Evolutionary conservation across 1,140 invertebrate species (phyloP).

Genomic region (Oryzaephilus surinamensis): DNA sequence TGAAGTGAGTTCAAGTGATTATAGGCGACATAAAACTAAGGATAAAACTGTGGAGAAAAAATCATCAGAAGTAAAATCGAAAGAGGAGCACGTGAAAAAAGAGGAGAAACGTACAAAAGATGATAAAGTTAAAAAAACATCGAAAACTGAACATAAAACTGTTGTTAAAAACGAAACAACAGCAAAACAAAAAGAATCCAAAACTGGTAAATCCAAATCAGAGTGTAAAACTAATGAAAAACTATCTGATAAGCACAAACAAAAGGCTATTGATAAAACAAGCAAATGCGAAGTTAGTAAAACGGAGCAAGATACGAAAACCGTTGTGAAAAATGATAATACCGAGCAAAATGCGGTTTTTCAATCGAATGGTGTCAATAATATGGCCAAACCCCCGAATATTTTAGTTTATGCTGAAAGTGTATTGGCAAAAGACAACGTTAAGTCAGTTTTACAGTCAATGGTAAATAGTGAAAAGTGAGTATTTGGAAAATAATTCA

Average conservation of each 20-base stretch:
- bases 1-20: too few relatives aligned
- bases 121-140: not conserved
- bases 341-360: too few relatives aligned
- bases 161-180: conserved; percentile 8
- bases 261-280: too few relatives aligned
- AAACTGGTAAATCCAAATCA: conserved; percentile 4
- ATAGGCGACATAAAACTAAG: too few relatives aligned
- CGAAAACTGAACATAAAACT: not conserved
- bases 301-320: conserved; percentile 6
- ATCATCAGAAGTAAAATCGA: conserved; percentile 21
- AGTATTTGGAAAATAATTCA: conserved; percentile 22
- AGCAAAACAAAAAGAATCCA: conserved; percentile 4
- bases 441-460: conserved; percentile 53
- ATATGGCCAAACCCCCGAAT: conserved; percentile 58
- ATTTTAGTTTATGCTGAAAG: conserved; percentile 76
- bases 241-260: too few relatives aligned
- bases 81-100: conserved; percentile 20
- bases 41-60: conserved; percentile 13
- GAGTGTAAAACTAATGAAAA: too few relatives aligned
- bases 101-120: conserved; percentile 20
- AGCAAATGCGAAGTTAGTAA: conserved; percentile 5
- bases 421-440: conserved; percentile 54
- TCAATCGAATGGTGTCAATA: too few relatives aligned
- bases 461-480: conserved; percentile 62
- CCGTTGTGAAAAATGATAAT: not conserved